phyloP scores from a whole-genome alignment of 2,888 invertebrate genomes.

The Melinaea menophilus region DNA sequence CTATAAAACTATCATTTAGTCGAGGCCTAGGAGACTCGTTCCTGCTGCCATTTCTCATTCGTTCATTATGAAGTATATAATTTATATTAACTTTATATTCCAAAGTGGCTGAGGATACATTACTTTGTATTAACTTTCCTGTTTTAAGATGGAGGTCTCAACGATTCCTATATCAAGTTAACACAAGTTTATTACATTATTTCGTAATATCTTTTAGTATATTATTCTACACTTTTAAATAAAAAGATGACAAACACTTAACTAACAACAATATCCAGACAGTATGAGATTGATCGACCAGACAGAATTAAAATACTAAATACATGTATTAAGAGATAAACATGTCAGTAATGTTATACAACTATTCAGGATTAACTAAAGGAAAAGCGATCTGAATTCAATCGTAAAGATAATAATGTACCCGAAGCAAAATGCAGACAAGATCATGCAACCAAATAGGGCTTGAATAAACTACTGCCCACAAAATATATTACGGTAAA shows the following conservation, averaged over 20 bases:
- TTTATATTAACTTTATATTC: constrained; percentile 53
- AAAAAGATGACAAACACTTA: too few species aligned
- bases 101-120: constrained; percentile 9
- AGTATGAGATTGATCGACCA: too few species aligned
- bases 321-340: too few species aligned
- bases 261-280: too few species aligned
- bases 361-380: constrained; percentile 23
- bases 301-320: too few species aligned
- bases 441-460: constrained; percentile 34
- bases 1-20: constrained; percentile 54
- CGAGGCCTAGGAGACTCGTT: constrained; percentile 57
- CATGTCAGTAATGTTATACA: constrained; percentile 8
- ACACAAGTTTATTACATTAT: too few species aligned
- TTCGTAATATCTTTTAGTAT: too few species aligned
- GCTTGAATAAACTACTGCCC: constrained; percentile 34
- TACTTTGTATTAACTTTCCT: too few species aligned
- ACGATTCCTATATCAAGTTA: too few species aligned
- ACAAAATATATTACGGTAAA: constrained; percentile 58
- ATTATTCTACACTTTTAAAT: too few species aligned
- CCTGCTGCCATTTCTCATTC: constrained; percentile 60
- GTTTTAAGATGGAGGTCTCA: too few species aligned
- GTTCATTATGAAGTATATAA: constrained; percentile 60
- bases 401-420: constrained; percentile 33
- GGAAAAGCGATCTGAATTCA: constrained; percentile 30
- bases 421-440: constrained; percentile 30